Conservation (phyloP, 2,113 vertebrate genomes). For the Vidua macroura region DNA sequence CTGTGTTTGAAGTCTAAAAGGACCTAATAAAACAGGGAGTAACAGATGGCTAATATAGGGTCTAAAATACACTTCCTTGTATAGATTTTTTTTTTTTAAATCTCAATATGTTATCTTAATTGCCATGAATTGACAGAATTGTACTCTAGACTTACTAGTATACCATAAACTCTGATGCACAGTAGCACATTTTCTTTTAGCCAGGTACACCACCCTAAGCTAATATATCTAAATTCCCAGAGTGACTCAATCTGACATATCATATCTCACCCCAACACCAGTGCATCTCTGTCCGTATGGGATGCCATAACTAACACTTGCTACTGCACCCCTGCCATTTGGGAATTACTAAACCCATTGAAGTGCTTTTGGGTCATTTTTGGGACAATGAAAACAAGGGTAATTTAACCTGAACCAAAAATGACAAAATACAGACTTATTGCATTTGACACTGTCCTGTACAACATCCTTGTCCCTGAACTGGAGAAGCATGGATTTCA, state of each 20-base stretch:
- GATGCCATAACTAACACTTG: not conserved
- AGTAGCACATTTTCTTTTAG: not conserved
- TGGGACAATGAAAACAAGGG: not conserved
- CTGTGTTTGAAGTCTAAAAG: not conserved
- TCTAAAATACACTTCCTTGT: not conserved
- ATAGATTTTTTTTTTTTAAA: not conserved
- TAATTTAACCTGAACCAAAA: not conserved
- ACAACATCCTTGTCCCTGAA: not conserved
- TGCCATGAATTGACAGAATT: not conserved
- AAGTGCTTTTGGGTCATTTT: not conserved
- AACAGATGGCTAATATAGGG: not conserved
- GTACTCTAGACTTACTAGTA: not conserved
- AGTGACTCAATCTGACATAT: not conserved
- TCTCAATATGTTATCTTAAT: not conserved
- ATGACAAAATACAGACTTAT: not conserved
- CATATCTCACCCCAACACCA: not conserved
- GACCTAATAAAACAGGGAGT: not conserved
- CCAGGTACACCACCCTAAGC: not conserved
- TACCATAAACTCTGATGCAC: not conserved
- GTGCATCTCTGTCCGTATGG: fast-evolving
- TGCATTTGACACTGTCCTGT: not conserved
- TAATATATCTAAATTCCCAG: not conserved
- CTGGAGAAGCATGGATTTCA: not conserved
- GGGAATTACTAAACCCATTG: not conserved
- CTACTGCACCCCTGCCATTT: not conserved